Conservation (phyloP, 2,888 invertebrate species). For the Apotomis betuletana region DNA sequence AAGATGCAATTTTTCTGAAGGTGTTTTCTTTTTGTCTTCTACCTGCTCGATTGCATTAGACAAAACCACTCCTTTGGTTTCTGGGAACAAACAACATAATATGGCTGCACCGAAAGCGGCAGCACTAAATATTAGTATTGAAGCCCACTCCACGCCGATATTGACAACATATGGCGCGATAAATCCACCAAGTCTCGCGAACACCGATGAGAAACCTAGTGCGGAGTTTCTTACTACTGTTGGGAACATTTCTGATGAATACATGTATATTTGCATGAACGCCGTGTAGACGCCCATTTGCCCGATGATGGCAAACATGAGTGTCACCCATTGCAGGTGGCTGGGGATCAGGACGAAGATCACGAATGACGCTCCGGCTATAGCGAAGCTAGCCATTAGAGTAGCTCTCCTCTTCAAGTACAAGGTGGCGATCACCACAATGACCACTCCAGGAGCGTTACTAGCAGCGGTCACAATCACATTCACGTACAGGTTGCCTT, state of each 20-base stretch:
- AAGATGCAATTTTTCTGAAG: constrained; percentile 19
- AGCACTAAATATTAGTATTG: constrained; percentile 68
- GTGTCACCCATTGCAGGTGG: constrained; percentile 69
- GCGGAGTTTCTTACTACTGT: constrained; percentile 91
- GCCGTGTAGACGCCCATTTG: constrained; percentile 88
- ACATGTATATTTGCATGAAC: constrained; percentile 87
- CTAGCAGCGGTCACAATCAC: constrained; percentile 87
- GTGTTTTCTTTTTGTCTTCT: constrained; percentile 50
- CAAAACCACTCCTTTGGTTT: constrained; percentile 71
- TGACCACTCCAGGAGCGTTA: constrained; percentile 61
- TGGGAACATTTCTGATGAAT: constrained; percentile 91
- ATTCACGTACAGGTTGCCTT: constrained; percentile 91
- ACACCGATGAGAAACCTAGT: constrained; percentile 88
- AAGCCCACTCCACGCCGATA: constrained; percentile 70
- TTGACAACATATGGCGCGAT: constrained; percentile 87
- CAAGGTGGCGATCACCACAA: constrained; percentile 63
- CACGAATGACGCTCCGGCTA: constrained; percentile 64
- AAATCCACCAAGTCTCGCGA: constrained; percentile 87
- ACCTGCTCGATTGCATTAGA: constrained; percentile 70
- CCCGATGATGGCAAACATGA: constrained; percentile 88
- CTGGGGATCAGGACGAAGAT: constrained; percentile 68
- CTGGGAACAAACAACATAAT: constrained; percentile 69
- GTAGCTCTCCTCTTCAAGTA: constrained; percentile 66
- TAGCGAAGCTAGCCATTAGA: constrained; percentile 61
- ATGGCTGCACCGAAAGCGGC: constrained; percentile 66